phyloP scores from a whole-genome alignment of 2,888 invertebrate genomes.

The Drosophila rellima region DNA sequence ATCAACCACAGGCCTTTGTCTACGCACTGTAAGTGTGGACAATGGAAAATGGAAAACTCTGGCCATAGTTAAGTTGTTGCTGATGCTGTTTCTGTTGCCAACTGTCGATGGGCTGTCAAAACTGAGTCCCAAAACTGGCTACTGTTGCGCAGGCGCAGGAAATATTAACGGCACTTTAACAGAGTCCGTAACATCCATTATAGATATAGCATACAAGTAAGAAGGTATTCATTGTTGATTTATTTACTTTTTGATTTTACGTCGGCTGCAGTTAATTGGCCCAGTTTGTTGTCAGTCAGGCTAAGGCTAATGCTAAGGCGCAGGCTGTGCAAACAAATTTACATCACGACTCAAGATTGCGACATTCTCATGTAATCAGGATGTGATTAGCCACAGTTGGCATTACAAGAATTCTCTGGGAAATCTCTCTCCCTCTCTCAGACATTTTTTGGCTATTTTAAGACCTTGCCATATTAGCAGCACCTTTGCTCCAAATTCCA shows the following conservation, averaged over 20 bases:
- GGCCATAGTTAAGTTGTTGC: constrained; percentile 31
- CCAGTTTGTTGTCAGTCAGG: constrained; percentile 62
- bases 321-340: constrained; percentile 68
- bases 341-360: constrained; percentile 54
- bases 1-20: constrained; percentile 73
- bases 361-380: constrained; percentile 73
- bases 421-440: background rate
- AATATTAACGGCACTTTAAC: constrained; percentile 64
- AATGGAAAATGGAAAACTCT: constrained; percentile 30
- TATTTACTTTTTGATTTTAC: constrained; percentile 78
- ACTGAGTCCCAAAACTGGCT: constrained; percentile 41
- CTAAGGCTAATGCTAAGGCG: constrained; percentile 51
- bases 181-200: constrained; percentile 13
- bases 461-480: constrained; percentile 36
- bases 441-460: background rate
- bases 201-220: background rate
- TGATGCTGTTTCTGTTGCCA: constrained; percentile 48
- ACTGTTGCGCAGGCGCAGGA: constrained; percentile 65
- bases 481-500: constrained; percentile 58
- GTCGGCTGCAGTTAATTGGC: constrained; percentile 74
- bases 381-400: constrained; percentile 60
- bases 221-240: constrained; percentile 49
- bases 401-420: constrained; percentile 18
- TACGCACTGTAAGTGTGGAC: constrained; percentile 9
- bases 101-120: constrained; percentile 73